Evolutionary conservation across 2,113 vertebrate species (phyloP), one percentile per base, ranked within the genome.

Genomic region (Emydocephalus ijimae): DNA sequence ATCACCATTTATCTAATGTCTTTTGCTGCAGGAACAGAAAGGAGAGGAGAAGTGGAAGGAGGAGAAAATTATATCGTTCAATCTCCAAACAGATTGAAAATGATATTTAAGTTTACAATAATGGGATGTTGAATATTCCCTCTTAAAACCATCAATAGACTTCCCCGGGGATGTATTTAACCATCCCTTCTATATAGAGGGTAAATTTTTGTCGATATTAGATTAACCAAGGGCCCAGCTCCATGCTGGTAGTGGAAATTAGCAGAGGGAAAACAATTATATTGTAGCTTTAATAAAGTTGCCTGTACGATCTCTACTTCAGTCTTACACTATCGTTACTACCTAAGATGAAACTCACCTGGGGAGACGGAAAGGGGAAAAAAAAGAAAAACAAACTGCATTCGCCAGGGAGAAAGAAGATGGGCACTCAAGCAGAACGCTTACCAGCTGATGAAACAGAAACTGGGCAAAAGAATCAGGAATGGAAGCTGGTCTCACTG

Each of bases 381-480:
- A 29, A 29, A 11, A 61, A 23, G 93, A 94, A 96, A 97, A 96
- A 88, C 96, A 97, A 87, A 96, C 96, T 96, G 95, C 93, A 95
- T 97, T 94, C 96, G 88, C 95, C 64, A 34, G 12, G 93, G 94
- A 96, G 45, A 96, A 96, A 64, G 24, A 4, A 59, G 45, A 0
- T 61, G 89, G 91, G 95, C 87, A 56, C 57, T 92, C 55, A 21
- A 15, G 23, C 20, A 50, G 93, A 92, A 95, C 96, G 95, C 88
- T 94, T 95, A 39, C 95, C 96, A 93, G 94, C 95, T 96, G 89
- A 90, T 89, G 50, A 93, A 59, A 94, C 95, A 92, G 93, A 96
- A 96, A 96, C 92, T 92, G 88, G 96, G 97, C 94, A 89, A 95
- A 94, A 97, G 91, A 81, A 95, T 93, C 97, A 92, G 91, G 95